Evolutionary conservation across 2,113 vertebrate genomes (phyloP).

Genomic region (Glaucidium brasilianum): DNA sequence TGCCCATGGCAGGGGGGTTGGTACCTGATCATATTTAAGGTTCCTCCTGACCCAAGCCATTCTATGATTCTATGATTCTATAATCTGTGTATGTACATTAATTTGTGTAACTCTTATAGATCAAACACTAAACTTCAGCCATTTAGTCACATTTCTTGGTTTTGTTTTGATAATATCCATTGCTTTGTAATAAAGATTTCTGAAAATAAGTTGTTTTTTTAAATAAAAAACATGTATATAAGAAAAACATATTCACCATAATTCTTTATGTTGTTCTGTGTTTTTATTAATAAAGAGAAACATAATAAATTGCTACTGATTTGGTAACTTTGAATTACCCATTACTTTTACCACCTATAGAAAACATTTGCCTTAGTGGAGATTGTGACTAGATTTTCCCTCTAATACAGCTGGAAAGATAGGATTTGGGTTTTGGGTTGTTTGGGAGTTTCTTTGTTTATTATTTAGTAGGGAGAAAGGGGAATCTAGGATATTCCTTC

Average conservation of each 20-base stretch:
- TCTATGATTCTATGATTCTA: too few relatives aligned
- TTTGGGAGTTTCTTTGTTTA: not conserved
- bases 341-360: not conserved
- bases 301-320: not conserved
- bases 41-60: too few relatives aligned
- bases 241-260: not conserved
- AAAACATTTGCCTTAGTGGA: not conserved
- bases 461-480: not conserved
- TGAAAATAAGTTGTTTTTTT: not conserved
- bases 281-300: not conserved
- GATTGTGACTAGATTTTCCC: not conserved
- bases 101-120: not conserved
- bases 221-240: not conserved
- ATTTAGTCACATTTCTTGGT: not conserved
- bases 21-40: too few relatives aligned
- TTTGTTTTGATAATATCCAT: not conserved
- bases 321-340: not conserved
- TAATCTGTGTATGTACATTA: not conserved
- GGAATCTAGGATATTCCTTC: not conserved
- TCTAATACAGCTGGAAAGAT: not conserved
- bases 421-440: fast-evolving
- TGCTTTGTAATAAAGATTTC: not conserved
- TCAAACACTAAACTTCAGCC: not conserved
- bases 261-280: not conserved
- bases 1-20: too few relatives aligned